Conservation (phyloP, 1,140 invertebrate genomes). For the Aphaenogaster ashmeadi region DNA sequence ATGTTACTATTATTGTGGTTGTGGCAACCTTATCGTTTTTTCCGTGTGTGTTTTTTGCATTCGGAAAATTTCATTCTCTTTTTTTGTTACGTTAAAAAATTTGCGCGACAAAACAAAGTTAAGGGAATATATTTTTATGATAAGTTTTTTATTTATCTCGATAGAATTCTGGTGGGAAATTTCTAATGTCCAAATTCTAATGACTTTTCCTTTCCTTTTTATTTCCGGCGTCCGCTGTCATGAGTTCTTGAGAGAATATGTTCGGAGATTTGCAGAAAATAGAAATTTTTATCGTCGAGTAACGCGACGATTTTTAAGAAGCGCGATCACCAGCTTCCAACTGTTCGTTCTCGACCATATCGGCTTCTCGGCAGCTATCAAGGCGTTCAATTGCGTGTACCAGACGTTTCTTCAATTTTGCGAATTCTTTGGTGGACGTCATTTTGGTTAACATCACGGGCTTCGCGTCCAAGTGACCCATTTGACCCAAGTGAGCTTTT, state of each 20-base stretch:
- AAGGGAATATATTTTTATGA: not conserved
- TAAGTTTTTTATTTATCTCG: not conserved
- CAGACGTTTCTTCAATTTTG: conserved; percentile 81
- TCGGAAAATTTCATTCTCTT: not conserved
- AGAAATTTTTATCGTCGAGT: not conserved
- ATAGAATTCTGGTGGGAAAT: not conserved
- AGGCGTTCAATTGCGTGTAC: conserved; percentile 78
- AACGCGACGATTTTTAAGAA: not conserved
- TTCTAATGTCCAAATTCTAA: not conserved
- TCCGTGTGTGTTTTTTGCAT: not conserved
- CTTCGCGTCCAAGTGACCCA: conserved; percentile 27
- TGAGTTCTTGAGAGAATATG: not conserved
- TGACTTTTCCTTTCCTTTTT: not conserved
- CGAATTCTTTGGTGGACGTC: conserved; percentile 74
- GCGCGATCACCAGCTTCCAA: conserved; percentile 29
- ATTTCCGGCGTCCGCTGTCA: not conserved
- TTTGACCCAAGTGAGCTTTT: conserved; percentile 30
- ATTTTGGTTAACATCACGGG: conserved; percentile 71
- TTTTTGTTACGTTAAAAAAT: not conserved
- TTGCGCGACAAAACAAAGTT: not conserved
- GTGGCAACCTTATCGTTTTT: no score
- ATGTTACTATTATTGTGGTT: no score
- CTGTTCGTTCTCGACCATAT: conserved; percentile 68
- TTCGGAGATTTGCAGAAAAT: not conserved
- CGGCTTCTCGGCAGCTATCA: conserved; percentile 18